Percentiles rank a stretch among this genome's conserved stretches.
phyloP scores from a whole-genome alignment of 2,888 invertebrate genomes.

The Agelastica alni region DNA sequence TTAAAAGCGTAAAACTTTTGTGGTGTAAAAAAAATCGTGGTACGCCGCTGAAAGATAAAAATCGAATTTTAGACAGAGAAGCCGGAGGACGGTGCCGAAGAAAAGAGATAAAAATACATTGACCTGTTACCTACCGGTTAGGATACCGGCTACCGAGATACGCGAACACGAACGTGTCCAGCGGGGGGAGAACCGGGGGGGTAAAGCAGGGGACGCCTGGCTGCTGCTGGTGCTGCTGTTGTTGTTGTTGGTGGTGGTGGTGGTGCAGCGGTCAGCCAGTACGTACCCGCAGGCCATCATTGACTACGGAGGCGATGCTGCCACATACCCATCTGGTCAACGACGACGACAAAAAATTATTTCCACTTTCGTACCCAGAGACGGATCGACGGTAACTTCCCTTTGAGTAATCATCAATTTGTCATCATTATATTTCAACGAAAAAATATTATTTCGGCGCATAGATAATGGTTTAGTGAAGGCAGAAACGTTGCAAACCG shows the following conservation, averaged over 20 bases:
- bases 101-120: slow-evolving; percentile 60
- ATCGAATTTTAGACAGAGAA: slow-evolving; percentile 50
- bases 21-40: slow-evolving; percentile 3
- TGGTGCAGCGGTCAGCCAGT: slow-evolving; percentile 28
- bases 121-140: slow-evolving; percentile 68
- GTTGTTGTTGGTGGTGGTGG: slow-evolving; percentile 17
- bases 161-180: slow-evolving; percentile 50
- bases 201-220: slow-evolving; percentile 14
- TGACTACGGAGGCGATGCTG: slow-evolving; percentile 16
- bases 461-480: too few species aligned
- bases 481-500: too few species aligned
- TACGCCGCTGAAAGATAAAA: slow-evolving; percentile 25
- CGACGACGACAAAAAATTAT: slow-evolving; percentile 7
- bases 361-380: slow-evolving; percentile 14
- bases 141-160: slow-evolving; percentile 60
- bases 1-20: background rate
- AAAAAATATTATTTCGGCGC: too few species aligned
- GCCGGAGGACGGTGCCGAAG: slow-evolving; percentile 48
- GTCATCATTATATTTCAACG: too few species aligned
- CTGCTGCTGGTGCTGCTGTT: too few species aligned
- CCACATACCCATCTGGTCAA: slow-evolving; percentile 21
- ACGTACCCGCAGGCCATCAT: slow-evolving; percentile 20
- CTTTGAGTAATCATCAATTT: too few species aligned
- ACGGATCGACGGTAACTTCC: too few species aligned
- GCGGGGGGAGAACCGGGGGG: slow-evolving; percentile 43